Percentiles rank a stretch among this genome's conserved stretches.
phyloP scores from a whole-genome alignment of 30 jellyfish, hydroid and myxozoan genomes.

The Clytia hemisphaerica region DNA sequence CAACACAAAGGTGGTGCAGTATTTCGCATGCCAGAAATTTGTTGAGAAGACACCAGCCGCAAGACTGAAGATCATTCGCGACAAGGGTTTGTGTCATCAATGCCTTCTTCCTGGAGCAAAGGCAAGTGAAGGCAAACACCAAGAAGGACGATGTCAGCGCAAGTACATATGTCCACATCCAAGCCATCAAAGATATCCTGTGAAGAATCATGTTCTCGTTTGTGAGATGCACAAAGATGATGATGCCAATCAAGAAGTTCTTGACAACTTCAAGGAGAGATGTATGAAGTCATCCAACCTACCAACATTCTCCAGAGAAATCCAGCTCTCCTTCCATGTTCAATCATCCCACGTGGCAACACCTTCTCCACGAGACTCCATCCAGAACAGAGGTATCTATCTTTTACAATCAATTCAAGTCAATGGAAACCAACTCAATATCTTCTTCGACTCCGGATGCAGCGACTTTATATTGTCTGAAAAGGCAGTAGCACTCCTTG shows the following conservation, averaged over 20 bases:
- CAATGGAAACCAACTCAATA: too few species aligned
- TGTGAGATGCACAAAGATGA: not conserved
- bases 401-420: constrained; percentile 1
- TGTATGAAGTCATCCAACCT: not conserved
- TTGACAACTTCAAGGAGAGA: not conserved
- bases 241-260: not conserved
- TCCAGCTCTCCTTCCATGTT: too few species aligned
- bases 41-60: not conserved
- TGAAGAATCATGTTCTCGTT: not conserved
- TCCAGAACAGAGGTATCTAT: too few species aligned
- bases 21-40: too few species aligned
- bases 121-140: not conserved
- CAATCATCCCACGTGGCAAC: too few species aligned
- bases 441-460: not conserved
- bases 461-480: not conserved
- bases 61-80: not conserved
- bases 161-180: not conserved
- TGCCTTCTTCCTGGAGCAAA: not conserved
- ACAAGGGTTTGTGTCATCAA: not conserved
- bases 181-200: not conserved
- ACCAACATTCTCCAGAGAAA: not conserved
- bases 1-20: not conserved
- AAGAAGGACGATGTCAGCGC: too few species aligned
- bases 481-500: not conserved
- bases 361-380: too few species aligned